Evolutionary conservation across 2,888 invertebrate genomes (phyloP).

Genomic region (Tortricodes alternella): DNA sequence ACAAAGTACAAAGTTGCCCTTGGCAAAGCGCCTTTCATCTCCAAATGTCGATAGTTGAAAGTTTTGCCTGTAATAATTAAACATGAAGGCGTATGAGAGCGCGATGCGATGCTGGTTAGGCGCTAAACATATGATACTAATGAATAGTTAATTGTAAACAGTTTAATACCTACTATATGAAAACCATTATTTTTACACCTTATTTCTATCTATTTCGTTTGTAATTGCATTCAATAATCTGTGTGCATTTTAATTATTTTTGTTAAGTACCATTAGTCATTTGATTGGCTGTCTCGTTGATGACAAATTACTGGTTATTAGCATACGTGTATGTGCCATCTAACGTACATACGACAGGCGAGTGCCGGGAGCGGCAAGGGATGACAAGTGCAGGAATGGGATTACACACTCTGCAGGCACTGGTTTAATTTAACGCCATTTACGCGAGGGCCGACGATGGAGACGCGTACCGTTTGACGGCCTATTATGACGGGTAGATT

Average conservation of each 20-base stretch:
- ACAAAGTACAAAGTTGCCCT: slow-evolving; percentile 19
- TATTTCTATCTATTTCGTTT: too few relatives aligned
- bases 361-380: background rate
- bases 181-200: too few relatives aligned
- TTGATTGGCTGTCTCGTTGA: too few relatives aligned
- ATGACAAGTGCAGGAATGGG: slow-evolving; percentile 33
- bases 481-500: slow-evolving; percentile 49
- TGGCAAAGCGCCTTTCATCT: slow-evolving; percentile 27
- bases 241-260: too few relatives aligned
- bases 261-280: background rate
- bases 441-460: slow-evolving; percentile 39
- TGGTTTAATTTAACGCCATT: slow-evolving; percentile 59
- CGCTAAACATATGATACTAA: slow-evolving; percentile 4
- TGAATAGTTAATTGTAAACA: background rate
- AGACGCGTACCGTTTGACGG: slow-evolving; percentile 45
- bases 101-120: background rate
- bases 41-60: slow-evolving; percentile 28
- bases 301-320: background rate
- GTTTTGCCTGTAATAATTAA: slow-evolving; percentile 27
- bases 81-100: slow-evolving; percentile 3
- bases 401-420: slow-evolving; percentile 48
- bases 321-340: background rate
- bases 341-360: background rate
- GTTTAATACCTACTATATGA: background rate
- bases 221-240: too few relatives aligned